Evolutionary conservation across 2,888 invertebrate genomes (phyloP), one percentile per base, ranked within the genome.

Genomic region (Drosophila nr. fundita): DNA sequence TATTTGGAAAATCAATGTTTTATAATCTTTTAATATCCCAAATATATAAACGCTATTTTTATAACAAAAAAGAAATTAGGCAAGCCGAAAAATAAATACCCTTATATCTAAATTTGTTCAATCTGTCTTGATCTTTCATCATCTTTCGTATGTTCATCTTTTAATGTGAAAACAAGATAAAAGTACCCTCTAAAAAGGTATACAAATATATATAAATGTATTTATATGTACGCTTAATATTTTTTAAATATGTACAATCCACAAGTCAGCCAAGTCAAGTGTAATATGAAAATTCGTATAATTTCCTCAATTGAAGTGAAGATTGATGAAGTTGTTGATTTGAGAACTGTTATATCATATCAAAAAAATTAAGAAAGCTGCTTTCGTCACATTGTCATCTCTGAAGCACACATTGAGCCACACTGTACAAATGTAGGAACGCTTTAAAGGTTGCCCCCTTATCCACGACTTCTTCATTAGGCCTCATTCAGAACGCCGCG

Each of bases 401-500:
- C 77, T 62, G 64, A 34, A 21, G 45, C 21, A 21, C 21, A 21
- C 34, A 27, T 1, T 45, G 62, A 59, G 42, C 65, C 24, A 8
- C 63, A 61, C 66, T 54, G 62, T 48, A 24, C 34, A 27, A n/a
- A 55, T 40, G 27, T 40, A 68, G 73, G 62, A 32, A 62, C 65
- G 73, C 50, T 76, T 55, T 55, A 59, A 65, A 66, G 55, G 53
- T 75, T 68, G 64, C 75, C 55, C 77, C 70, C 68, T 76, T 65
- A 83, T 68, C 63, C 82, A 57, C 66, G 68, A 78, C 80, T 82
- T 72, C 73, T 72, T 86, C 82, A 87, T 87, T 86, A 83, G 75
- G 58, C 57, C 70, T 80, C 83, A 82, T 87, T 87, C 71, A 74
- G 76, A 65, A 61, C 77, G 88, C 87, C 88, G 87, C 87, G 88